Evolutionary conservation across 2,797 vertebrate species (phyloP), one percentile per base, ranked within the genome.

Genomic region (Eurystomus glaucurus): DNA sequence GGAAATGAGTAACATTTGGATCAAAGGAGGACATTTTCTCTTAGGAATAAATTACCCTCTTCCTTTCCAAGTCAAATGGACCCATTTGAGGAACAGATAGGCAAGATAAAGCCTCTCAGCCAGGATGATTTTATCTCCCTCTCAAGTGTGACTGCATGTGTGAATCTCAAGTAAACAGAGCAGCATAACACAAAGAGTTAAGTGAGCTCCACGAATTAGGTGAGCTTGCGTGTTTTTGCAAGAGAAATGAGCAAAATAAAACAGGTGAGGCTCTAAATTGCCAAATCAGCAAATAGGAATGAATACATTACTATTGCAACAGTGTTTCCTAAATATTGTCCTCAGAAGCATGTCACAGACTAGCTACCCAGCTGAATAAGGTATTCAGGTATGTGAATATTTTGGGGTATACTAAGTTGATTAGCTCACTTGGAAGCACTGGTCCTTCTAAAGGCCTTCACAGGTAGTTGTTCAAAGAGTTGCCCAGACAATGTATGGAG

Each of bases 1-100:
- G 41, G 33, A 35, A 89, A 96, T 48, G 52, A 81, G 45, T 80
- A 82, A 62, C 35, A 35, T 35, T 31, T 4, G 31, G 71, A 92
- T 96, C 92, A 96, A 95, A 96, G 81, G 8, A 89, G 26, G 60
- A 83, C 0, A 5, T 76, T 91, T 93, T 92, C 84, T 93, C 28
- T 83, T 85, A 91, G 69, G 71, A 89, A 91, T 92, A 41, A 92
- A 96, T 94, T 87, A 89, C 96, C 45, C 23, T 89, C 76, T 96
- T 96, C 94, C 84, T 94, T 94, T 95, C 92, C 65, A 87, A 92
- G 88, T 92, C 86, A 96, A 92, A 96, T 89, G 69, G 77, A 72
- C 48, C 37, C 21, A 61, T 92, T 39, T 95, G 80, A 94, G 80
- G 55, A 89, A 83, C 14, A 85, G 77, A 90, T 66, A 95, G 83